Evolutionary conservation across 2,797 vertebrate species (phyloP).

Genomic region (Enteromius afrohamiltoni): DNA sequence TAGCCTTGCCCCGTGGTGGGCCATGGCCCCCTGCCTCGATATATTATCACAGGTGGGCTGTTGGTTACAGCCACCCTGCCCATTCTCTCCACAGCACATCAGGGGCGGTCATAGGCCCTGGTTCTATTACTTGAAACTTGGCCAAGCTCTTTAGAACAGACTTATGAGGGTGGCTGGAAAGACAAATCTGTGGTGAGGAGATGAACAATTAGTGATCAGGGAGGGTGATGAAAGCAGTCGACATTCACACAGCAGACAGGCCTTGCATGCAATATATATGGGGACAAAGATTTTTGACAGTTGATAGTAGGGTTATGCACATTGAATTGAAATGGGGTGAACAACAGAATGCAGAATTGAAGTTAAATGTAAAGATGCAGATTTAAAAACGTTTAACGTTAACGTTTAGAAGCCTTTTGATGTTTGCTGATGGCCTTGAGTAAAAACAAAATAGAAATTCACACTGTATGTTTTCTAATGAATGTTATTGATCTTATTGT

Average conservation of each 20-base stretch:
- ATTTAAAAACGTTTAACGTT: background rate
- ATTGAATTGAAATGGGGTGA: background rate
- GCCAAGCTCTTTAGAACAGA: constrained; percentile 48
- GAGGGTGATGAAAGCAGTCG: constrained; percentile 68
- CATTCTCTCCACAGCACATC: constrained; percentile 61
- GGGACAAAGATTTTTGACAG: constrained; percentile 2
- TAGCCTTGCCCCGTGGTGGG: constrained; percentile 52
- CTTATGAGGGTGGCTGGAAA: constrained; percentile 42
- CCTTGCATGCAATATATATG: constrained; percentile 44
- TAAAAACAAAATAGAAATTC: background rate
- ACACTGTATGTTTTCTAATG: background rate
- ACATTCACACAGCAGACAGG: constrained; percentile 67
- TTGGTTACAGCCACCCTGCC: constrained; percentile 66
- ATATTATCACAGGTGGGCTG: constrained; percentile 82
- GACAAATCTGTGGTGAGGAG: constrained; percentile 62
- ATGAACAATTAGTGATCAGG: constrained; percentile 63
- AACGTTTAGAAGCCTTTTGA: background rate
- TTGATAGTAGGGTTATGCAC: background rate
- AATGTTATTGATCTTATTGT: background rate
- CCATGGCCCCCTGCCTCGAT: constrained; percentile 64
- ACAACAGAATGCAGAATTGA: background rate
- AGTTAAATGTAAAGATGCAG: background rate
- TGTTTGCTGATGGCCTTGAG: background rate
- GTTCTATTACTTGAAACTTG: constrained; percentile 47
- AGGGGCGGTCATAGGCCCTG: constrained; percentile 60